Conservation (phyloP, 2,888 invertebrate genomes). For the Psylliodes chrysocephalus region DNA sequence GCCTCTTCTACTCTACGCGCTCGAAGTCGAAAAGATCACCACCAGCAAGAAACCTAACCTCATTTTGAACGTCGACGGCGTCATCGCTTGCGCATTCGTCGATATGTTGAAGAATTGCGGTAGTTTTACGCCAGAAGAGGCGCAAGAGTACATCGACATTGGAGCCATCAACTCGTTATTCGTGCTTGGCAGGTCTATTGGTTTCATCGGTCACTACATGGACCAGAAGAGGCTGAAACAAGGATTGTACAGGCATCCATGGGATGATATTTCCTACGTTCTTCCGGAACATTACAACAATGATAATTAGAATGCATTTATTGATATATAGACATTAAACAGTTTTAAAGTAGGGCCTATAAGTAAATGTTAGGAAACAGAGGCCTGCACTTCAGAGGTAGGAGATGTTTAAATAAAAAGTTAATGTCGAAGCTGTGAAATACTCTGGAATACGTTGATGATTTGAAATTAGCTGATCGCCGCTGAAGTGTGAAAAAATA, state of each 20-base stretch:
- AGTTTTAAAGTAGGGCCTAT: neutral
- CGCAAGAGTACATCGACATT: conserved; percentile 96
- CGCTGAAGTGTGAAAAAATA: no score
- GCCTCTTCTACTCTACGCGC: conserved; percentile 93
- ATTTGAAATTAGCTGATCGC: no score
- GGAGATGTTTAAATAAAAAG: neutral
- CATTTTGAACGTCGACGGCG: conserved; percentile 98
- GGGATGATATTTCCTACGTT: conserved; percentile 97
- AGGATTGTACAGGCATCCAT: conserved; percentile 98
- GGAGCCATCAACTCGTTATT: conserved; percentile 98
- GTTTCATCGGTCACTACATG: conserved; percentile 98
- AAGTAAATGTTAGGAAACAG: neutral
- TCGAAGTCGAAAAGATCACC: conserved; percentile 98
- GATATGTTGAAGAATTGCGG: conserved; percentile 95
- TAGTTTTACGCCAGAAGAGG: conserved; percentile 95
- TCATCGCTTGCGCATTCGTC: conserved; percentile 97
- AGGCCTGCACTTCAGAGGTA: conserved; percentile 3
- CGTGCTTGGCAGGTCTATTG: conserved; percentile 97
- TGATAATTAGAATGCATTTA: conserved; percentile 39
- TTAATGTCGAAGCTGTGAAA: neutral
- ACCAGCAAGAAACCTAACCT: conserved; percentile 99
- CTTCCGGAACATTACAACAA: conserved; percentile 77
- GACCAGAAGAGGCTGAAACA: conserved; percentile 99
- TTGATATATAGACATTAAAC: neutral
- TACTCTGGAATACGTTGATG: neutral